Conservation (phyloP, 1,140 invertebrate species). For the Pseudomyrmex cubaensis region DNA sequence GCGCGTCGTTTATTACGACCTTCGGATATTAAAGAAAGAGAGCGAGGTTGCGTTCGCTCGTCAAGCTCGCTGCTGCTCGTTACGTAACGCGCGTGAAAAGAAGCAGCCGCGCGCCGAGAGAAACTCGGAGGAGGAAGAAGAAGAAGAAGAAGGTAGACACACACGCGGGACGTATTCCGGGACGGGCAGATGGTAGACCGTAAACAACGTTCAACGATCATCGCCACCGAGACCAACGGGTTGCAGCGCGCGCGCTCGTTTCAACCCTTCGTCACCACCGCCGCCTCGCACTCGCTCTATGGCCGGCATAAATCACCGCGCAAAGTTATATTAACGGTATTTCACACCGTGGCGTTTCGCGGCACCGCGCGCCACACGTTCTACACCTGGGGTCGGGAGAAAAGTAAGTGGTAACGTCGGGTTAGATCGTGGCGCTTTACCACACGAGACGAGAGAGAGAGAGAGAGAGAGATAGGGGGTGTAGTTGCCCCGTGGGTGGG, state of each 20-base stretch:
- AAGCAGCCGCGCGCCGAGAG: neutral
- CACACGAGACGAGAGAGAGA: constrained; percentile 35
- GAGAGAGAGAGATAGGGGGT: neutral
- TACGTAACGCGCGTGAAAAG: neutral
- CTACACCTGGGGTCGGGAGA: neutral
- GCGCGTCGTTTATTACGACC: constrained; percentile 14
- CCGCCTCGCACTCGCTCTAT: constrained; percentile 13
- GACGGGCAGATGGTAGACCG: constrained; percentile 41
- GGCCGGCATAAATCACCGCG: constrained; percentile 72
- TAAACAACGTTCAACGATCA: constrained; percentile 69
- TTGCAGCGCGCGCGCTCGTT: constrained; percentile 21
- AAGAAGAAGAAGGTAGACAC: constrained; percentile 12
- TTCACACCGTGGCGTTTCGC: constrained; percentile 63
- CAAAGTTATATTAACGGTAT: constrained; percentile 77
- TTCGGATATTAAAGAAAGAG: constrained; percentile 38
- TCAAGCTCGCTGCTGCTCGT: neutral
- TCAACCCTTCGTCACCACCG: constrained; percentile 49
- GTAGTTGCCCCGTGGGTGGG: constrained; percentile 22
- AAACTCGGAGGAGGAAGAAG: no score
- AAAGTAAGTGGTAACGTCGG: constrained; percentile 47
- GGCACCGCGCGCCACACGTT: constrained; percentile 18
- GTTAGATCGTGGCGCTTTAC: constrained; percentile 50
- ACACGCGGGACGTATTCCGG: neutral
- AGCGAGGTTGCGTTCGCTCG: neutral
- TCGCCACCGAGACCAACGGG: constrained; percentile 23